Percentiles rank a stretch among this genome's conserved stretches.
Conservation (phyloP, 2,888 invertebrate species). For the Heliconius ismenius region DNA sequence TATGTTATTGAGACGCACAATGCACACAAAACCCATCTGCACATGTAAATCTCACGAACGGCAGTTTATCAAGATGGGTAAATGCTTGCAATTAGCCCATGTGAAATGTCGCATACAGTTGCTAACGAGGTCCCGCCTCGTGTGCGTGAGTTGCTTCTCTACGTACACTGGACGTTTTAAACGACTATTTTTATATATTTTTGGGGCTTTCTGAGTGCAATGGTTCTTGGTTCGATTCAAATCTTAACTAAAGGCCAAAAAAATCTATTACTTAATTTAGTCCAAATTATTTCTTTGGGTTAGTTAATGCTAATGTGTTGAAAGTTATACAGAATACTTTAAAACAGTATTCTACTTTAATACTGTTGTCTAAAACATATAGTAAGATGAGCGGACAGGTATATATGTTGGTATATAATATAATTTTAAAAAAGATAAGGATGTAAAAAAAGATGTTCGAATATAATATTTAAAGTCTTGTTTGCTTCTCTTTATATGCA, state of each 20-base stretch:
- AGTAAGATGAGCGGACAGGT: too few species aligned
- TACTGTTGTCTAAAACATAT: too few species aligned
- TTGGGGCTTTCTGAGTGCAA: not conserved
- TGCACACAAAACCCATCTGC: conserved; percentile 50
- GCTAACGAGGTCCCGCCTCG: conserved; percentile 77
- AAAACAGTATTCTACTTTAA: too few species aligned
- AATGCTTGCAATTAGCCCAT: conserved; percentile 79
- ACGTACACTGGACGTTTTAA: conserved; percentile 20
- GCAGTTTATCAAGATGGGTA: conserved; percentile 79
- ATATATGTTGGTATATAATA: too few species aligned
- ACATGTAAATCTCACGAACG: conserved; percentile 58
- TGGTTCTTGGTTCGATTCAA: not conserved
- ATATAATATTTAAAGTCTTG: too few species aligned
- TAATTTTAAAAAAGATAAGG: too few species aligned
- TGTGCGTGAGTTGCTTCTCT: conserved; percentile 49
- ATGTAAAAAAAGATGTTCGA: too few species aligned
- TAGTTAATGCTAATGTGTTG: too few species aligned
- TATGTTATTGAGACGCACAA: conserved; percentile 17
- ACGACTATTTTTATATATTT: not conserved
- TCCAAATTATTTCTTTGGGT: too few species aligned
- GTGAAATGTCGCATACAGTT: conserved; percentile 80
- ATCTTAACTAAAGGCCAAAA: not conserved
- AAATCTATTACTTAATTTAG: not conserved
- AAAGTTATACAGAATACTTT: too few species aligned
- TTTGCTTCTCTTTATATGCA: too few species aligned